Conservation (phyloP, 2,113 vertebrate species). For the Anoplopoma fimbria region DNA sequence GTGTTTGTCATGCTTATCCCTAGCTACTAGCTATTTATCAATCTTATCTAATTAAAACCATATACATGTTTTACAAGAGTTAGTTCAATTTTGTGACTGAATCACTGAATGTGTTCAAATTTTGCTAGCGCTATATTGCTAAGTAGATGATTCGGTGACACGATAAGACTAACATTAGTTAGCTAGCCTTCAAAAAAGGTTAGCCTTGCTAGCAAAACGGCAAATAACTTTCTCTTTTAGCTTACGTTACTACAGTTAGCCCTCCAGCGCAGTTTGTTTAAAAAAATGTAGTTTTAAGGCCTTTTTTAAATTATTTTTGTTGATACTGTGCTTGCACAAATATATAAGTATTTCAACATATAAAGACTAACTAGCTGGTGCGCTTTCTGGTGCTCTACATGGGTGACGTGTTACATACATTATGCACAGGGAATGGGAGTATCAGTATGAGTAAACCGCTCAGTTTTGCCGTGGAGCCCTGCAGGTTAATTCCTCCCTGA, state of each 20-base stretch:
- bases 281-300: neutral
- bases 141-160: neutral
- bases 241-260: neutral
- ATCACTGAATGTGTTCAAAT: neutral
- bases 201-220: neutral
- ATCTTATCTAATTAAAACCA: neutral
- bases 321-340: neutral
- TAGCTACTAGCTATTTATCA: neutral
- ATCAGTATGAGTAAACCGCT: neutral
- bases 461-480: constrained; percentile 1
- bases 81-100: neutral
- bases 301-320: neutral
- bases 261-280: neutral
- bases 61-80: neutral
- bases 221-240: neutral
- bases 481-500: constrained; percentile 1
- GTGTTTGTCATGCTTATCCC: neutral
- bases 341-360: neutral
- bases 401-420: neutral
- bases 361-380: neutral
- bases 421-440: neutral
- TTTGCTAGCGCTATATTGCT: neutral
- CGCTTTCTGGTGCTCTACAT: neutral
- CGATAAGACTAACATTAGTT: neutral
- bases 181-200: too few relatives aligned